Conservation (phyloP, 1,140 invertebrate genomes). For the Trigoniulus corallinus region DNA sequence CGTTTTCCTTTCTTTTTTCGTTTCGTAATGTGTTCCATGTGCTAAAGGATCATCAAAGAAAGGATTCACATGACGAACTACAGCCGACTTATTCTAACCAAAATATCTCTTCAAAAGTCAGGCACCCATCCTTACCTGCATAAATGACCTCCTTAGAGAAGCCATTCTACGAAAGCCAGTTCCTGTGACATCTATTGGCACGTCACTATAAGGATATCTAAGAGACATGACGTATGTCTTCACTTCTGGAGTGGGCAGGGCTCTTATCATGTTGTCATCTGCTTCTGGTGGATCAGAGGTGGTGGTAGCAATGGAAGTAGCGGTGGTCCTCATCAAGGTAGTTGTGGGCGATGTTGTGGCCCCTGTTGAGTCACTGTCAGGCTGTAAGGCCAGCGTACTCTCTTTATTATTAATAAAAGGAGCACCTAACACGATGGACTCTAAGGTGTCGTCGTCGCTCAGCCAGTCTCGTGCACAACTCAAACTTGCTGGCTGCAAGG, state of each 20-base stretch:
- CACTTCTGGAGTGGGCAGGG: conserved; percentile 24
- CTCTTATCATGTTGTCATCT: conserved; percentile 26
- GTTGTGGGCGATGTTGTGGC: too few relatives aligned
- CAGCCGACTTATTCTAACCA: not conserved
- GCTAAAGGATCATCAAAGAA: conserved; percentile 6
- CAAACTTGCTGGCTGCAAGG: conserved; percentile 53
- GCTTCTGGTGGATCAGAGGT: too few relatives aligned
- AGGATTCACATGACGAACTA: too few relatives aligned
- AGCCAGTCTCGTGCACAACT: conserved; percentile 56
- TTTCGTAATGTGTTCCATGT: conserved; percentile 17
- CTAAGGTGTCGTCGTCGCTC: conserved; percentile 55
- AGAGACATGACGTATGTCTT: conserved; percentile 21
- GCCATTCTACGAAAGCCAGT: conserved; percentile 72
- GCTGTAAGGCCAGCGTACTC: conserved; percentile 10
- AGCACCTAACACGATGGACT: conserved; percentile 17
- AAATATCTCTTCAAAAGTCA: conserved; percentile 3
- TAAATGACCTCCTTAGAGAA: conserved; percentile 55
- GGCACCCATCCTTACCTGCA: conserved; percentile 32
- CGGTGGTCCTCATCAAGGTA: conserved; percentile 9
- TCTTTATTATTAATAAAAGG: not conserved
- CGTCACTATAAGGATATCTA: conserved; percentile 65
- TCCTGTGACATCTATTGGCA: conserved; percentile 71
- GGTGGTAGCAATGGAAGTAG: conserved; percentile 65
- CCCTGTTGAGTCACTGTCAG: conserved; percentile 10
- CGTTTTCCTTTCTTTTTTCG: conserved; percentile 13